Evolutionary conservation across 1,140 invertebrate species (phyloP).

Genomic region (Proctacanthus coquilletti): DNA sequence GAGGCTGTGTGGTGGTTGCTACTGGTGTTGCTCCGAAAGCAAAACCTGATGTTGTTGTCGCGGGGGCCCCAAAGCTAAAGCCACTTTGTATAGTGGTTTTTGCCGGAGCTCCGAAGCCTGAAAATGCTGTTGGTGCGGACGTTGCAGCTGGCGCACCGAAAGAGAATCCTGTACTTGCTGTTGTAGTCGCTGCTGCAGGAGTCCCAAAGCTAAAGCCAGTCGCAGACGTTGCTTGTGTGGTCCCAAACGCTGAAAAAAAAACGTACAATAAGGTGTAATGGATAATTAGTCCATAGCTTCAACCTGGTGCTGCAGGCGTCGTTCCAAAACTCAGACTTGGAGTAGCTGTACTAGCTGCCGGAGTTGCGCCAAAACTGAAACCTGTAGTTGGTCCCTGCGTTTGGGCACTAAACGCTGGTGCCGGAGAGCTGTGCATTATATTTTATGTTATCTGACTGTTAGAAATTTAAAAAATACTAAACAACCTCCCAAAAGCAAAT

Average conservation of each 20-base stretch:
- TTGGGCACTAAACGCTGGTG: slow-evolving; percentile 8
- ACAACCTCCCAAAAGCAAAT: no score
- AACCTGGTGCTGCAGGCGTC: no score
- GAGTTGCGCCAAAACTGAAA: slow-evolving; percentile 12
- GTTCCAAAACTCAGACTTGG: no score
- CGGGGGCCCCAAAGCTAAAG: slow-evolving; percentile 1
- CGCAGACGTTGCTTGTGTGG: neutral
- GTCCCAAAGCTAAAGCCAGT: slow-evolving; percentile 10
- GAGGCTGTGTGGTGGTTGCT: slow-evolving; percentile 9
- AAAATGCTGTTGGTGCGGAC: slow-evolving; percentile 10
- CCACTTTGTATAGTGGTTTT: no score
- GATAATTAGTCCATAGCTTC: no score
- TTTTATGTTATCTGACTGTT: no score
- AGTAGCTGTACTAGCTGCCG: slow-evolving; percentile 1
- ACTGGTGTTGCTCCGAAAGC: slow-evolving; percentile 14
- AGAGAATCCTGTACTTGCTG: slow-evolving; percentile 7
- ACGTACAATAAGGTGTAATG: no score
- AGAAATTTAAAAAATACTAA: no score
- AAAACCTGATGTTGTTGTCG: slow-evolving; percentile 11
- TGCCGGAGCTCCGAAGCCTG: slow-evolving; percentile 7
- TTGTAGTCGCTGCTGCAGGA: slow-evolving; percentile 11
- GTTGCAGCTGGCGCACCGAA: slow-evolving; percentile 3
- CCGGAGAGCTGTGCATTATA: no score
- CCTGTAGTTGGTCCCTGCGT: slow-evolving; percentile 8
- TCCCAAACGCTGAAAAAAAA: neutral